These are phyloP conservation scores for Aphrophora alni DNA, from an alignment of 2,888 invertebrate genomes.

Conservation along the genomic window DNA sequence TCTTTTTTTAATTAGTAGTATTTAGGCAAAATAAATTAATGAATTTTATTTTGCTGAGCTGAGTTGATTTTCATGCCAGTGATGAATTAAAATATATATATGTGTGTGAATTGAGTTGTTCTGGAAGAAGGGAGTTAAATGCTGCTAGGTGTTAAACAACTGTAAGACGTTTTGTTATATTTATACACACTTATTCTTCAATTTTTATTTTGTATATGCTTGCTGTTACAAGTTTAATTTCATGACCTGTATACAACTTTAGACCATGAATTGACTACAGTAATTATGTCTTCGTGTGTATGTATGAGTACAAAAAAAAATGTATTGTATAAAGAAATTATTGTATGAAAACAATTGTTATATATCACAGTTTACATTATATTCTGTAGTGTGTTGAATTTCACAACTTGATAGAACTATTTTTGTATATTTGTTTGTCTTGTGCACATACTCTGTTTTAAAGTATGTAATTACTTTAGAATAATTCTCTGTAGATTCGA, in stretches of 20 bases:
- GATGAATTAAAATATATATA: neutral
- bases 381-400: neutral
- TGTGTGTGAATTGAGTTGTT: neutral
- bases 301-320: neutral
- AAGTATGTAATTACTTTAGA: neutral
- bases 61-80: constrained; percentile 38
- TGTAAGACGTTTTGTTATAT: neutral
- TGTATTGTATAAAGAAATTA: neutral
- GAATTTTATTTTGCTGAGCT: constrained; percentile 29
- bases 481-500: neutral
- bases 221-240: neutral
- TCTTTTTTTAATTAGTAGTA: constrained; percentile 36
- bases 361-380: neutral
- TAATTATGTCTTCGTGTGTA: neutral
- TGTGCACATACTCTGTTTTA: neutral
- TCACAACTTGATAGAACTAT: neutral
- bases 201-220: constrained; percentile 27
- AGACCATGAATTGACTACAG: neutral
- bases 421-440: neutral
- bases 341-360: neutral
- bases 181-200: neutral
- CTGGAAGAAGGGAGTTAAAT: neutral
- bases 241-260: neutral
- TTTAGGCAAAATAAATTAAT: constrained; percentile 26
- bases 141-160: neutral